Percentiles rank a stretch among this genome's conserved stretches.
Evolutionary conservation across 2,888 invertebrate genomes (phyloP).

Genomic region (Athalia cordata): DNA sequence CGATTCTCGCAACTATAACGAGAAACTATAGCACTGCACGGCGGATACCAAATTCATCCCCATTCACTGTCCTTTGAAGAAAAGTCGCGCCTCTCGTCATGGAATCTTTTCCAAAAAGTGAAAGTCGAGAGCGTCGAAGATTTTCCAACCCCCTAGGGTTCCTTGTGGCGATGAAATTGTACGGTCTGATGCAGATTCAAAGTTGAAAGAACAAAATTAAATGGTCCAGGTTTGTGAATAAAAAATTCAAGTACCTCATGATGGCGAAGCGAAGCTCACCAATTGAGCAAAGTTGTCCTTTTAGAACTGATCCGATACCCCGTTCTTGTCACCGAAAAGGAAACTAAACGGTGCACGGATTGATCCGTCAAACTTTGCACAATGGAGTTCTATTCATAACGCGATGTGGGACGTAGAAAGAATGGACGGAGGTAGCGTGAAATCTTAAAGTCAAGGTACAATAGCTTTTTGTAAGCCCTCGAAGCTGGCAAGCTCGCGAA

Average conservation of each 20-base stretch:
- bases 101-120: too few relatives aligned
- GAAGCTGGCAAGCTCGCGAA: conserved; percentile 48
- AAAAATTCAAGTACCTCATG: neutral
- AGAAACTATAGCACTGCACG: too few relatives aligned
- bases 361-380: conserved; percentile 60
- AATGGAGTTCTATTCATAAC: conserved; percentile 57
- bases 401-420: conserved; percentile 40
- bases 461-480: conserved; percentile 62
- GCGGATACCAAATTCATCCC: too few relatives aligned
- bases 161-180: too few relatives aligned
- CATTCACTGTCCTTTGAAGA: too few relatives aligned
- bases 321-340: conserved; percentile 46
- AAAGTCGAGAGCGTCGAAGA: too few relatives aligned
- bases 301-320: neutral
- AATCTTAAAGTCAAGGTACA: conserved; percentile 63
- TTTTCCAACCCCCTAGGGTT: too few relatives aligned
- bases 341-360: conserved; percentile 53
- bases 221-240: too few relatives aligned
- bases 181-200: too few relatives aligned
- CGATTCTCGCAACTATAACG: too few relatives aligned
- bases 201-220: too few relatives aligned
- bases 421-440: conserved; percentile 51
- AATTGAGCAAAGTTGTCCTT: conserved; percentile 5
- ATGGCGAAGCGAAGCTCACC: neutral
- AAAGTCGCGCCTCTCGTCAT: too few relatives aligned